Evolutionary conservation across 2,113 vertebrate species (phyloP).

Genomic region (Laterallus jamaicensis): DNA sequence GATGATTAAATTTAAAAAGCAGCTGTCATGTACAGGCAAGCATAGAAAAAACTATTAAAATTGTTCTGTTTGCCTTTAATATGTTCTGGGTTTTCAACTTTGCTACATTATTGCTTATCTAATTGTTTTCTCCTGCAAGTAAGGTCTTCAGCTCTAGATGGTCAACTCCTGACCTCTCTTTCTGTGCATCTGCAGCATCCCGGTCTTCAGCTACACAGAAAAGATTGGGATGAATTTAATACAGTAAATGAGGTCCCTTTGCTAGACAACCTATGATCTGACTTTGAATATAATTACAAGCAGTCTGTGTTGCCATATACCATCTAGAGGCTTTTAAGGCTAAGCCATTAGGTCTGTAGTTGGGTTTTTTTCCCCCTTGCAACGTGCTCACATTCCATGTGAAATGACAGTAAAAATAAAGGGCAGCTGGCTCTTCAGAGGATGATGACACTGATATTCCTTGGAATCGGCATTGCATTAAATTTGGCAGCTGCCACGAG

Average conservation of each 20-base stretch:
- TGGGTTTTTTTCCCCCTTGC: background rate
- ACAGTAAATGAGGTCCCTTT: background rate
- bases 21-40: constrained; percentile 3
- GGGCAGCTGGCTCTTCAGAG: background rate
- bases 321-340: background rate
- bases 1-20: constrained; percentile 34
- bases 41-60: background rate
- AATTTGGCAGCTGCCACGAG: background rate
- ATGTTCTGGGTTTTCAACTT: background rate
- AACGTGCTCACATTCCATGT: background rate
- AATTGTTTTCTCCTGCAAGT: background rate
- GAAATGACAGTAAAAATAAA: background rate
- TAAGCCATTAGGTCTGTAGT: background rate
- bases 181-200: background rate
- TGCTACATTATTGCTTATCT: background rate
- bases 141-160: background rate
- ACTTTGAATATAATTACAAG: background rate
- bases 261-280: background rate
- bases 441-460: background rate
- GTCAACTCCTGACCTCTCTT: background rate
- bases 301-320: background rate
- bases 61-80: background rate
- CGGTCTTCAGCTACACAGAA: background rate
- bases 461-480: background rate
- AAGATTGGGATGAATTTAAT: background rate